These are phyloP conservation scores for Drosophila koepferae DNA, from an alignment of 2,888 invertebrate species.

Conservation along the genomic window DNA sequence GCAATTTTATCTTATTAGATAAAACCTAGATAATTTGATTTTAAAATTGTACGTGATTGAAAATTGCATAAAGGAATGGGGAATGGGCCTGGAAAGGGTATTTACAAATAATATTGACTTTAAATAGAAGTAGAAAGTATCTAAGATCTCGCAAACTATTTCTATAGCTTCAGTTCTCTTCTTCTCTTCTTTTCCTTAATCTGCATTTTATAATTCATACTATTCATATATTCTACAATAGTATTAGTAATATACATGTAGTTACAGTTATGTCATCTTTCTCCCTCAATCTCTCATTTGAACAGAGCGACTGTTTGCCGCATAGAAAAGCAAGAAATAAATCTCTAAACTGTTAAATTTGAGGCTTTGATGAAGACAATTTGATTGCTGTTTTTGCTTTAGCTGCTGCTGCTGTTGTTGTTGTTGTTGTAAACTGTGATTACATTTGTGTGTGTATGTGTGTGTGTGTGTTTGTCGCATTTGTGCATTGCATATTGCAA, in stretches of 20 bases:
- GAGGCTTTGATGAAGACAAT: conserved; percentile 27
- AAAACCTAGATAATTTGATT: background rate
- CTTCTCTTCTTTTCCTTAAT: background rate
- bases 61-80: too few relatives aligned
- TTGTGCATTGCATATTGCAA: conserved; percentile 25
- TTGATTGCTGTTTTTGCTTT: conserved; percentile 21
- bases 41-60: too few relatives aligned
- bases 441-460: background rate
- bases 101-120: too few relatives aligned
- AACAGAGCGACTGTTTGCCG: too few relatives aligned
- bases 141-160: too few relatives aligned
- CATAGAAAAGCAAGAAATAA: background rate
- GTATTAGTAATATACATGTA: background rate
- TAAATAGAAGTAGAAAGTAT: too few relatives aligned
- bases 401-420: background rate
- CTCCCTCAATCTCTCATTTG: background rate
- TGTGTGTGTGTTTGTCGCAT: conserved; percentile 5
- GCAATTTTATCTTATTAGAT: background rate
- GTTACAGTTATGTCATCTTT: background rate
- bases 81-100: too few relatives aligned
- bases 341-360: conserved; percentile 17
- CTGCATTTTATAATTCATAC: background rate
- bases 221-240: too few relatives aligned
- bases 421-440: conserved; percentile 24
- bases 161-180: too few relatives aligned